phyloP scores from a whole-genome alignment of 2,888 invertebrate species.

The Ormyrus rosae region DNA sequence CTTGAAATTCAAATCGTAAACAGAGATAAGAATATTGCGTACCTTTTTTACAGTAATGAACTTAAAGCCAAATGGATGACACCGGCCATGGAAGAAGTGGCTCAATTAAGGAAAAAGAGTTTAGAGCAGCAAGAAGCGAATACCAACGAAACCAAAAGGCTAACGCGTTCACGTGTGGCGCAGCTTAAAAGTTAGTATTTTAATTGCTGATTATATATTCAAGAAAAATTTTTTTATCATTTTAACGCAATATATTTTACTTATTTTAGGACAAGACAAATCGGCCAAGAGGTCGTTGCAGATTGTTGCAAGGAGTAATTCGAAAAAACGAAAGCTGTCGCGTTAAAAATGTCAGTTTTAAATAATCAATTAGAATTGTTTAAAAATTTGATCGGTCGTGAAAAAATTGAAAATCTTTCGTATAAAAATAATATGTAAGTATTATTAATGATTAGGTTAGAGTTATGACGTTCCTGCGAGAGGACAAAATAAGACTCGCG shows the following conservation, averaged over 20 bases:
- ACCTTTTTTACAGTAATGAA: slow-evolving; percentile 61
- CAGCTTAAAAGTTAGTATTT: slow-evolving; percentile 67
- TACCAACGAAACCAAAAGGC: slow-evolving; percentile 59
- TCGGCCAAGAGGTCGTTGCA: slow-evolving; percentile 34
- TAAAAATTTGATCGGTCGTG: slow-evolving; percentile 43
- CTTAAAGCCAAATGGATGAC: slow-evolving; percentile 71
- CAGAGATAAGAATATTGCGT: slow-evolving; percentile 11
- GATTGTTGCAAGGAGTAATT: slow-evolving; percentile 26
- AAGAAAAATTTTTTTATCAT: background rate
- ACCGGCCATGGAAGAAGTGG: slow-evolving; percentile 72
- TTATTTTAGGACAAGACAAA: slow-evolving; percentile 30
- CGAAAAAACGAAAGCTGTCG: slow-evolving; percentile 49
- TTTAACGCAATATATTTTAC: background rate
- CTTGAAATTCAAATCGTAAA: slow-evolving; percentile 5
- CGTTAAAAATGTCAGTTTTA: slow-evolving; percentile 28
- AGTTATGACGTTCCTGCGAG: slow-evolving; percentile 66
- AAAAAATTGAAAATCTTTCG: slow-evolving; percentile 47
- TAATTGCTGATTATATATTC: slow-evolving; percentile 2
- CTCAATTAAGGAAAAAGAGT: slow-evolving; percentile 65
- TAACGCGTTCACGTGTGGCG: slow-evolving; percentile 70
- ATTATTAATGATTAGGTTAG: slow-evolving; percentile 62
- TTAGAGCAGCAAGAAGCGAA: slow-evolving; percentile 41
- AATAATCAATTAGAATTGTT: slow-evolving; percentile 41
- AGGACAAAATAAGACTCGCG: slow-evolving; percentile 56
- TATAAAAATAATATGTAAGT: slow-evolving; percentile 55